Evolutionary conservation across 2,888 invertebrate species (phyloP).

Genomic region (Lagria hirta): DNA sequence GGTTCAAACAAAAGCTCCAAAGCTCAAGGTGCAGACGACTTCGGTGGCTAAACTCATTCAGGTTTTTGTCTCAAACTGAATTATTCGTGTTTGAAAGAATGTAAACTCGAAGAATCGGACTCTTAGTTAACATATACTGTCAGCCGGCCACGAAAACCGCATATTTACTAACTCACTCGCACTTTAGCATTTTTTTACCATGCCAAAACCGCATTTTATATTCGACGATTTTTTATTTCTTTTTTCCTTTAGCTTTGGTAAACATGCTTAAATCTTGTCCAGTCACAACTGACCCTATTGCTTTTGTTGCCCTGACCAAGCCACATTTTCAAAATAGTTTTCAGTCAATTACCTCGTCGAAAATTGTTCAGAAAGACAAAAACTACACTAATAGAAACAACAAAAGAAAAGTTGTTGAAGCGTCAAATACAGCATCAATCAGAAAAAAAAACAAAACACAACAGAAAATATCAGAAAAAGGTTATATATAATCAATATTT

Average conservation of each 20-base stretch:
- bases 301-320: conserved; percentile 13
- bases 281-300: conserved; percentile 8
- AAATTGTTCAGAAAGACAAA: no score
- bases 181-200: conserved; percentile 44
- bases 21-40: conserved; percentile 47
- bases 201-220: conserved; percentile 22
- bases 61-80: conserved; percentile 51
- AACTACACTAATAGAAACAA: no score
- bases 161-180: conserved; percentile 51
- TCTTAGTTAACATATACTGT: conserved; percentile 53
- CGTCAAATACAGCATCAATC: no score
- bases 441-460: no score
- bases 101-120: conserved; percentile 50
- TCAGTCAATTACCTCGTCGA: no score
- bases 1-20: conserved; percentile 26
- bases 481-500: no score
- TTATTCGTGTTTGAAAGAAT: conserved; percentile 53
- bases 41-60: conserved; percentile 53
- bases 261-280: conserved; percentile 31
- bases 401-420: no score
- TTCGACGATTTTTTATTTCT: conserved; percentile 11
- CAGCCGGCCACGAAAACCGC: conserved; percentile 47
- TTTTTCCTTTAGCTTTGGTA: conserved; percentile 23
- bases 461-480: no score
- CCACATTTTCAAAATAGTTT: no score